These are phyloP conservation scores for Baccha elongata DNA, from an alignment of 2,888 invertebrate species.

Conservation along the genomic window DNA sequence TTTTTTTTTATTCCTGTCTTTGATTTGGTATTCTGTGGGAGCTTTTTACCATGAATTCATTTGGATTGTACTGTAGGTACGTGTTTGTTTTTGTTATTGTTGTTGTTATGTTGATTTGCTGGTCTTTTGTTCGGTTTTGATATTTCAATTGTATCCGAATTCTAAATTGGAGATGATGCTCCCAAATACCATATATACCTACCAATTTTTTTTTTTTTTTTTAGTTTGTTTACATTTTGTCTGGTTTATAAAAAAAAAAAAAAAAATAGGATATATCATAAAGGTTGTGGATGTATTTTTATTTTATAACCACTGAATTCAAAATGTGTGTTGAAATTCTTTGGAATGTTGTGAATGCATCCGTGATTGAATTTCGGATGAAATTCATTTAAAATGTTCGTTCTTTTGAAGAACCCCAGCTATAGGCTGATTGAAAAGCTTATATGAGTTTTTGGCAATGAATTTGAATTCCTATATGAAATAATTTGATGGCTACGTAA, in stretches of 20 bases:
- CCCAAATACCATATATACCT: too few relatives aligned
- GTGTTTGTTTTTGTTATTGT: conserved; percentile 33
- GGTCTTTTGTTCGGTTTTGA: conserved; percentile 64
- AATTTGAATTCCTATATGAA: neutral
- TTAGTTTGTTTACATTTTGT: conserved; percentile 56
- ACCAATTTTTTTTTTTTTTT: conserved; percentile 6
- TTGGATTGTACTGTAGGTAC: conserved; percentile 37
- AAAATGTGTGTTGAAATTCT: conserved; percentile 13
- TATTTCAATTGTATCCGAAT: conserved; percentile 66
- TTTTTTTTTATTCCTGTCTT: neutral
- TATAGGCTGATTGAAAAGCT: neutral
- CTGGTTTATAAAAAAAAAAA: conserved; percentile 20
- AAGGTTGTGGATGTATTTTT: neutral
- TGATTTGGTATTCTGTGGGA: conserved; percentile 19
- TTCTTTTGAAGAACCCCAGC: neutral
- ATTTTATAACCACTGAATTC: neutral
- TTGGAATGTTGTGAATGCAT: conserved; percentile 35
- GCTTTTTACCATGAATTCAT: conserved; percentile 61
- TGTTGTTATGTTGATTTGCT: conserved; percentile 38
- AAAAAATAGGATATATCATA: neutral
- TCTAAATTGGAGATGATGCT: conserved; percentile 51
- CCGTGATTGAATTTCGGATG: conserved; percentile 34
- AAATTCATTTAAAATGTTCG: conserved; percentile 19
- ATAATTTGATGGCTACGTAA: too few relatives aligned
- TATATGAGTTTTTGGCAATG: neutral